A percentile compares a stretch with the other conserved stretches of the same genome.
Evolutionary conservation across 2,113 vertebrate species (phyloP).

Genomic region (Melospiza georgiana): DNA sequence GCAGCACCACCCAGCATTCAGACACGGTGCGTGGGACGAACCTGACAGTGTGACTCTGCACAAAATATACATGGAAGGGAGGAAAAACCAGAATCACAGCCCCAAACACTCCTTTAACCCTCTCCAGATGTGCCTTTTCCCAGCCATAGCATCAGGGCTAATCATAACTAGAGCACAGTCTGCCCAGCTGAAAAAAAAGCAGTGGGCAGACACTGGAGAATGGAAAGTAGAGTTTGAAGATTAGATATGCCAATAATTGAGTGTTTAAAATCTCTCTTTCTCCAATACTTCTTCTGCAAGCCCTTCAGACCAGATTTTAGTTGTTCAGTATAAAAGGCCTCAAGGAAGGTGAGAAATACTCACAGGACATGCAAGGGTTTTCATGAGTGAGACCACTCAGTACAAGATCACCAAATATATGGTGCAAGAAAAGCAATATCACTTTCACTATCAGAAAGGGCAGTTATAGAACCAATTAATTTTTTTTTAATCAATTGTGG

Average conservation of each 20-base stretch:
- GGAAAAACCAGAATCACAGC: not conserved
- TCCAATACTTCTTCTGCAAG: not conserved
- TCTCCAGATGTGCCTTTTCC: not conserved
- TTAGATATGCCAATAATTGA: not conserved
- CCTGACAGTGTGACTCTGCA: fast-evolving
- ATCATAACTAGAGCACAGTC: not conserved
- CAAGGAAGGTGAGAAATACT: not conserved
- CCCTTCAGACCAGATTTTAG: not conserved
- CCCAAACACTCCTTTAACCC: not conserved
- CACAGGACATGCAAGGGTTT: not conserved
- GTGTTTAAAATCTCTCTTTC: not conserved
- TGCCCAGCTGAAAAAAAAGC: not conserved
- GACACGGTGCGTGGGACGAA: not conserved
- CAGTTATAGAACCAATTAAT: fast-evolving
- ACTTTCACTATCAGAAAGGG: not conserved
- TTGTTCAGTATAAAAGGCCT: not conserved
- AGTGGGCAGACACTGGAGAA: not conserved
- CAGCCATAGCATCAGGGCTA: not conserved
- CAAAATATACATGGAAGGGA: not conserved
- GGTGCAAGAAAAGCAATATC: not conserved
- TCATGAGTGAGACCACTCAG: not conserved
- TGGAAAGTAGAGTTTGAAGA: not conserved
- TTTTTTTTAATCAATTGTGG: not conserved
- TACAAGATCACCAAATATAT: not conserved
- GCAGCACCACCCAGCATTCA: not conserved